These are phyloP conservation scores for Protobothrops mucrosquamatus DNA, from an alignment of 2,113 vertebrate species.

Conservation along the genomic window DNA sequence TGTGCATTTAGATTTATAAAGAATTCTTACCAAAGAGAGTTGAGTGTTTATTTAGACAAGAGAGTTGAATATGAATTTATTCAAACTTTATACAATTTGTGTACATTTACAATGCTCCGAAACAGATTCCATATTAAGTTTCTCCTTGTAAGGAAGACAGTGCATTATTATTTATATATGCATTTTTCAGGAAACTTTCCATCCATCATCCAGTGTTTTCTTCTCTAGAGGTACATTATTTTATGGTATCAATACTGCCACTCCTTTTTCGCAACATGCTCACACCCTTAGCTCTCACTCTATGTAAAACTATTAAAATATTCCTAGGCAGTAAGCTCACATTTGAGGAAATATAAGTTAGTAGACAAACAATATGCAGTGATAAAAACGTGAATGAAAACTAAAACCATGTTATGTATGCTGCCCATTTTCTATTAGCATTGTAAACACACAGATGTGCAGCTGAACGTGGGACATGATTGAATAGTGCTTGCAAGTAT, in stretches of 20 bases:
- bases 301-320: background rate
- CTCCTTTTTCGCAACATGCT: background rate
- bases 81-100: background rate
- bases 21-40: background rate
- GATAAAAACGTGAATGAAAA: constrained; percentile 13
- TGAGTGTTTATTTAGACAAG: background rate
- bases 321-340: background rate
- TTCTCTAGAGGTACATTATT: background rate
- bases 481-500: constrained; percentile 8
- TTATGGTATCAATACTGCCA: background rate
- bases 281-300: background rate
- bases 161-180: background rate
- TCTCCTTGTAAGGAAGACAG: constrained; percentile 1
- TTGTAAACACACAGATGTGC: constrained; percentile 13
- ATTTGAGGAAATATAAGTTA: constrained; percentile 7
- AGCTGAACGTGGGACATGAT: background rate
- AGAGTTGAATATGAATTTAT: background rate
- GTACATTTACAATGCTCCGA: background rate
- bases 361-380: background rate
- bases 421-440: constrained; percentile 17
- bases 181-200: background rate
- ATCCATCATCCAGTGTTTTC: background rate
- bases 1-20: background rate
- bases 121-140: background rate
- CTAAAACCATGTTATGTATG: background rate